Percentiles rank a stretch among this genome's conserved stretches.
Evolutionary conservation across 2,797 vertebrate species (phyloP).

Genomic region (Sebastes paucispinis): DNA sequence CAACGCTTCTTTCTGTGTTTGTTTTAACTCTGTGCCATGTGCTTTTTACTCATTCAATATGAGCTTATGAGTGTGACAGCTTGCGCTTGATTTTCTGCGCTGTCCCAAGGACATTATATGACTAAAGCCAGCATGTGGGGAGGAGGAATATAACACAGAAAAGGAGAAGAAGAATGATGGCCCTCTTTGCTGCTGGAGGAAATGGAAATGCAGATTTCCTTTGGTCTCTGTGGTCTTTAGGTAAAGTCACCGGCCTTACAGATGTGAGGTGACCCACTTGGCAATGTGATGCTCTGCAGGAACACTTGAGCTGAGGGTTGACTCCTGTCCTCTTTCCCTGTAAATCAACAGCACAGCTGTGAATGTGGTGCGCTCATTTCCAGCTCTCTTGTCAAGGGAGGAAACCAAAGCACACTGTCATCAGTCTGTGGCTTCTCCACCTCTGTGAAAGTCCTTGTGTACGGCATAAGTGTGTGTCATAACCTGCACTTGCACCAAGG

Average conservation of each 20-base stretch:
- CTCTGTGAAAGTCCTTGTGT: not conserved
- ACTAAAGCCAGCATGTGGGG: constrained; percentile 27
- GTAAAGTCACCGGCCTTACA: not conserved
- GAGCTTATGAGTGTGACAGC: constrained; percentile 15
- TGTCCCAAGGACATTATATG: constrained; percentile 26
- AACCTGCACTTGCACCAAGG: not conserved
- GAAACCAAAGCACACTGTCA: not conserved
- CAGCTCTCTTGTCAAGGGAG: not conserved
- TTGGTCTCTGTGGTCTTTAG: constrained; percentile 10
- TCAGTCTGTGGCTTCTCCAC: not conserved
- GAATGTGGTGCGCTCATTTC: not conserved
- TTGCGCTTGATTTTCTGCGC: constrained; percentile 27
- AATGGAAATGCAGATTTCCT: constrained; percentile 31
- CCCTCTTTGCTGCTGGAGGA: constrained; percentile 6
- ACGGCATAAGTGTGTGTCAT: not conserved
- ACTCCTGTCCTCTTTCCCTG: not conserved
- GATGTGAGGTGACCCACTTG: not conserved
- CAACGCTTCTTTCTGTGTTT: constrained; percentile 12
- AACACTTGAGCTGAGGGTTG: not conserved
- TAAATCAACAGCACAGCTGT: constrained; percentile 1
- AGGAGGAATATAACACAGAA: not conserved
- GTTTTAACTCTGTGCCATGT: constrained; percentile 21
- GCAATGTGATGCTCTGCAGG: not conserved
- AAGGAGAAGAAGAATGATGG: not conserved
- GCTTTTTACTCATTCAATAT: constrained; percentile 13